phyloP scores from a whole-genome alignment of 2,113 vertebrate genomes.

The Catharus bicknelli region DNA sequence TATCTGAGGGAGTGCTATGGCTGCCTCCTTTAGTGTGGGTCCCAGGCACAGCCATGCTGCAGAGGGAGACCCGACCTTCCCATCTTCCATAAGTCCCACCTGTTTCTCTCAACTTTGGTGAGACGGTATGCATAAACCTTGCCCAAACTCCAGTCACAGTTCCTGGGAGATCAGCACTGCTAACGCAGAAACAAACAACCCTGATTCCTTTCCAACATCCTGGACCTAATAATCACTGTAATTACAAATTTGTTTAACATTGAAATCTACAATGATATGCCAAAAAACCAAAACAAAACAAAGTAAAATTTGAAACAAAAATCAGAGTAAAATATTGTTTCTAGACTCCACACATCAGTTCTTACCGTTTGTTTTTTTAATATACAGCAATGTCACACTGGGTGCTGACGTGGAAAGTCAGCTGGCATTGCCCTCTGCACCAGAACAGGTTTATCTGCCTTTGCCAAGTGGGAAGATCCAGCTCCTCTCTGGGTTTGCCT shows the following conservation, averaged over 20 bases:
- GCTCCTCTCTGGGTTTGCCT: background rate
- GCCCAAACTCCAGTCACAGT: rapidly evolving
- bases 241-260: background rate
- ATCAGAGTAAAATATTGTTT: background rate
- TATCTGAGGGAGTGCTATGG: rapidly evolving
- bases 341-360: background rate
- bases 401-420: background rate
- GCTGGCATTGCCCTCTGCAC: background rate
- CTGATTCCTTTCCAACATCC: background rate
- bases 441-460: background rate
- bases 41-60: background rate
- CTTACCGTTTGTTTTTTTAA: background rate
- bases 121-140: background rate
- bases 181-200: background rate
- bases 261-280: background rate
- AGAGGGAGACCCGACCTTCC: background rate
- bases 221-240: background rate
- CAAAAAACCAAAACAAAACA: background rate
- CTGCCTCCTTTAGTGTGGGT: background rate
- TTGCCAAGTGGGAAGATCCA: background rate
- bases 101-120: background rate
- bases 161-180: background rate
- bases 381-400: rapidly evolving
- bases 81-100: background rate
- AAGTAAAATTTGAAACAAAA: background rate